Evolutionary conservation across 2,888 invertebrate species (phyloP), one percentile per base, ranked within the genome.

Genomic region (Eucera pruinosa): DNA sequence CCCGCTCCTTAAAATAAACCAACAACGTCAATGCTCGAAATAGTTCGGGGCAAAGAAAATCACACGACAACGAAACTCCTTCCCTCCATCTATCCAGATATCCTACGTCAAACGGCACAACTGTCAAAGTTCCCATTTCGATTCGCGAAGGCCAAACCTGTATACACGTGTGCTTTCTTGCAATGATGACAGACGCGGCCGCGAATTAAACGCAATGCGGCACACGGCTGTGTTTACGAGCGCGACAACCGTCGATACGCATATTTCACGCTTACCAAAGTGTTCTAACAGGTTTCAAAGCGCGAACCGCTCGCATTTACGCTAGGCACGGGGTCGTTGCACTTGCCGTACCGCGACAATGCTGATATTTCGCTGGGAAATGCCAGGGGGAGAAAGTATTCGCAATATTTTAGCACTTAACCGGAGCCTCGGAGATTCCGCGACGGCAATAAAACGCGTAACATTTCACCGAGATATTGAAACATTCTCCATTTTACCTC

Each of bases 201-300:
- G 50, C 61, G 58, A 78, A 73, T 74, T 74, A 71, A 73, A 71
- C 45, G 65, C 64, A 55, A 66, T 58, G 39, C 50, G 70, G 64
- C 67, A 18, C 41, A 23, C 50, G n/a, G n/a, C n/a, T n/a, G 20
- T 61, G 72, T 78, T 83, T 83, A 77, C 65, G 58, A 61, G 25
- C 68, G 67, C 70, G 79, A 71, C 54, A 71, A 57, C 15, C 73
- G 72, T 58, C 80, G 68, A 80, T 80, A 70, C 33, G 45, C 57
- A 39, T 67, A 68, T 71, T 48, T 65, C 58, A 61, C 27, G 55
- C 68, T 65, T 69, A 50, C 70, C 77, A 58, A 73, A 36, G 52
- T 67, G 78, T 81, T 52, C 81, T 54, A 83, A 81, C 84, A 81
- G 84, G 84, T 83, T 83, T 81, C 78, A 60, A 60, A 78, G 69